A percentile compares a stretch with the other conserved stretches of the same genome.
Conservation (phyloP, 2,797 vertebrate species). For the Sus cebifrons region DNA sequence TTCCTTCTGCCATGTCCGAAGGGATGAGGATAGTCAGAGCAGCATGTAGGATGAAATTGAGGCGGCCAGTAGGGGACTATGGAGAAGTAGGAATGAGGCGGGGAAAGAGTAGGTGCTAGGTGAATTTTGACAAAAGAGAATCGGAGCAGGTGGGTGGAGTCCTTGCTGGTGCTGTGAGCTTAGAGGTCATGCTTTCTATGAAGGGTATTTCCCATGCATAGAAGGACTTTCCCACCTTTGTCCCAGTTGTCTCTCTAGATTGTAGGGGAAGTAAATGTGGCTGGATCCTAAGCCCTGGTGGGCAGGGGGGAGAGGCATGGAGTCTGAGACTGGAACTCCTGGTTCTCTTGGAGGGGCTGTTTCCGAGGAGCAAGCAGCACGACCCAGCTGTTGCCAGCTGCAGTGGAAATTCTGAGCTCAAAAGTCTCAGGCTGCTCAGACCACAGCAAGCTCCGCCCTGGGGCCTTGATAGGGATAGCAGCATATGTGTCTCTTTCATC, state of each 20-base stretch:
- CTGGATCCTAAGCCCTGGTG: constrained; percentile 32
- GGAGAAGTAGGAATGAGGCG: neutral
- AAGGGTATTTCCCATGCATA: neutral
- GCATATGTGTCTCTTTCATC: neutral
- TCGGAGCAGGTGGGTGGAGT: neutral
- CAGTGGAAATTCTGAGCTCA: constrained; percentile 80
- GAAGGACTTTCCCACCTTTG: constrained; percentile 74
- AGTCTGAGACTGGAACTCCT: constrained; percentile 50
- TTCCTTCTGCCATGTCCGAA: neutral
- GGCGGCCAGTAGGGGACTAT: neutral
- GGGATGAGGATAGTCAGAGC: neutral
- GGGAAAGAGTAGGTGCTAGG: neutral
- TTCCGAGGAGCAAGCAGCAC: constrained; percentile 29
- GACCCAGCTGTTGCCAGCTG: constrained; percentile 78
- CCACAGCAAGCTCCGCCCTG: constrained; percentile 75
- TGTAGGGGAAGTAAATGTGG: neutral
- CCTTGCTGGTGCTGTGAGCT: neutral
- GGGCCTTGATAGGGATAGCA: constrained; percentile 68
- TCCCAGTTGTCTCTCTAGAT: constrained; percentile 59
- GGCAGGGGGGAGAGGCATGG: constrained; percentile 29
- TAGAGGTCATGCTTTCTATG: neutral
- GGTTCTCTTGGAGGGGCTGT: constrained; percentile 46
- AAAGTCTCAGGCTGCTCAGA: constrained; percentile 61
- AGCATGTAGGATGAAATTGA: neutral
- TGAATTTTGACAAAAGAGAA: neutral